Evolutionary conservation across 2,888 invertebrate species (phyloP).

Genomic region (Chouioia cunea): DNA sequence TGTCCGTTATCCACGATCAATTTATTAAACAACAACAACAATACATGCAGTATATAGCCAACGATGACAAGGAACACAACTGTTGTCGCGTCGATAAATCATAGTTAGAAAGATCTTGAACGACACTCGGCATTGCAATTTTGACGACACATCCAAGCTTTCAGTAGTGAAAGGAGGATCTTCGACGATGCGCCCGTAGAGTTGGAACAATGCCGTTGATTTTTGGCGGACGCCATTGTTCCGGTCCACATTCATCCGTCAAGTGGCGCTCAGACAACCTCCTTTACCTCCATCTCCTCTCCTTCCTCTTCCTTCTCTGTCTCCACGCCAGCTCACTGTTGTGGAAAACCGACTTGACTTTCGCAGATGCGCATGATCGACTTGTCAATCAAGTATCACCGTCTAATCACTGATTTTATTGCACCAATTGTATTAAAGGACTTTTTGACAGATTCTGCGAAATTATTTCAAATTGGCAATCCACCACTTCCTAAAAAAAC

Average conservation of each 20-base stretch:
- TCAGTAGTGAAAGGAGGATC: not conserved
- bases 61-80: not conserved
- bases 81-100: slow-evolving; percentile 20
- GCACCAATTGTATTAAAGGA: too few species aligned
- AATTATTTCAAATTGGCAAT: too few species aligned
- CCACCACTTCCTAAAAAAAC: too few species aligned
- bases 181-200: slow-evolving; percentile 50
- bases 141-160: not conserved
- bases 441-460: too few species aligned
- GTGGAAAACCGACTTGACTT: slow-evolving; percentile 17
- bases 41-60: too few species aligned
- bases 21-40: too few species aligned
- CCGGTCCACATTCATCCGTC: slow-evolving; percentile 66
- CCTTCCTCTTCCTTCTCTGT: not conserved
- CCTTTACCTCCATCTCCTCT: not conserved
- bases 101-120: slow-evolving; percentile 22
- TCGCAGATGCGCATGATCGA: not conserved
- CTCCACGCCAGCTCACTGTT: slow-evolving; percentile 1
- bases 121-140: slow-evolving; percentile 6
- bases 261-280: slow-evolving; percentile 52
- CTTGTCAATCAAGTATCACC: too few species aligned
- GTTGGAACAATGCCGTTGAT: slow-evolving; percentile 68
- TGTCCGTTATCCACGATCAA: not conserved
- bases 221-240: slow-evolving; percentile 67
- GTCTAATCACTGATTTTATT: too few species aligned